A percentile compares a stretch with the other conserved stretches of the same genome.
Evolutionary conservation across 2,797 vertebrate species (phyloP).

Genomic region (Phoebastria nigripes): DNA sequence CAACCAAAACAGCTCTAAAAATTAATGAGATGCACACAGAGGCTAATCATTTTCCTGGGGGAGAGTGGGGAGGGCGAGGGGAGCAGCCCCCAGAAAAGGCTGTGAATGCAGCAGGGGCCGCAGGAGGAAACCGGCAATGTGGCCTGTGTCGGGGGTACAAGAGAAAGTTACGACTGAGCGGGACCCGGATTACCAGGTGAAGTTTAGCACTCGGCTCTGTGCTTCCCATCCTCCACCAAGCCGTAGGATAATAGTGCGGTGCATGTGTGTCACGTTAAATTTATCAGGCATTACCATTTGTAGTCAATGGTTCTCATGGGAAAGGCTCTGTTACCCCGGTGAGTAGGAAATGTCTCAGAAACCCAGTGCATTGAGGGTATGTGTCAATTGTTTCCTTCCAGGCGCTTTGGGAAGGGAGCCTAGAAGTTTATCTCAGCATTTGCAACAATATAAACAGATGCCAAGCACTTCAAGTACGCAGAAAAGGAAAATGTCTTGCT

Average conservation of each 20-base stretch:
- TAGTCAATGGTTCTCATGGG: conserved; percentile 73
- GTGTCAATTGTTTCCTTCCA: conserved; percentile 79
- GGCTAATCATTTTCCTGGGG: neutral
- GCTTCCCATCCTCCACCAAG: neutral
- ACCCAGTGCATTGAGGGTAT: conserved; percentile 67
- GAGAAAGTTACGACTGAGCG: neutral
- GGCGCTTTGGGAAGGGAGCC: conserved; percentile 64
- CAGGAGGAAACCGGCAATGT: neutral
- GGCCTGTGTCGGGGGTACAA: rapidly evolving
- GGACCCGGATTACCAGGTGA: neutral
- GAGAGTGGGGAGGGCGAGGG: neutral
- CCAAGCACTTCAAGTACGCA: conserved; percentile 53
- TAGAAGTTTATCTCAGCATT: conserved; percentile 62
- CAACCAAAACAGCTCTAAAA: neutral
- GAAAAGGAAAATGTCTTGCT: neutral
- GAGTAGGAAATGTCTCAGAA: conserved; percentile 72
- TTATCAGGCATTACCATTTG: neutral
- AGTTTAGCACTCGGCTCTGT: rapidly evolving
- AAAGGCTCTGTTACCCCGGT: conserved; percentile 65
- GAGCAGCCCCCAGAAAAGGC: neutral
- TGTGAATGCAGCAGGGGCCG: neutral
- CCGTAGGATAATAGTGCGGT: rapidly evolving
- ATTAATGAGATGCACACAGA: neutral
- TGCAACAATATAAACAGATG: conserved; percentile 60
- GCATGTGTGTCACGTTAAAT: neutral